phyloP scores from a whole-genome alignment of 2,113 vertebrate genomes.

The Varanus salvator region DNA sequence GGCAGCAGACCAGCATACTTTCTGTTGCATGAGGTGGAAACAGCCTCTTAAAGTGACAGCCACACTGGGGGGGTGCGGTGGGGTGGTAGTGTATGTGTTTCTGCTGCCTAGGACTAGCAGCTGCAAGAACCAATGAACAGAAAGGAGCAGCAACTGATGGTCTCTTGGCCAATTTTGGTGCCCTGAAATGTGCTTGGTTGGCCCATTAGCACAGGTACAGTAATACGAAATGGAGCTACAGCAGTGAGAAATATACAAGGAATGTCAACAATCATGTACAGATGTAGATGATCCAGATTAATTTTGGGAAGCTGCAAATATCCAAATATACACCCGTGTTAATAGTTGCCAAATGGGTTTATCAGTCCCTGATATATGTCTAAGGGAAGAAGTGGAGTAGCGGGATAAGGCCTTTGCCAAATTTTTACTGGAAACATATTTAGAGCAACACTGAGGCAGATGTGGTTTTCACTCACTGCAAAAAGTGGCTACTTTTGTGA shows the following conservation, averaged over 20 bases:
- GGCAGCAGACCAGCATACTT: neutral
- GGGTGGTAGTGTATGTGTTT: neutral
- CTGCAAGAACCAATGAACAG: neutral
- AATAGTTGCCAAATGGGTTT: neutral
- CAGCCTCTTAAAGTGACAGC: conserved; percentile 10
- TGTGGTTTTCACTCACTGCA: neutral
- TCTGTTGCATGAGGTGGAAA: neutral
- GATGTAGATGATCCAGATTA: too few relatives aligned
- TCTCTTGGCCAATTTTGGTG: neutral
- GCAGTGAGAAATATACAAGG: too few relatives aligned
- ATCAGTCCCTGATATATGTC: neutral
- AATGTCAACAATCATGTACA: neutral
- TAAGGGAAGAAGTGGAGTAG: neutral
- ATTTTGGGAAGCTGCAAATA: neutral
- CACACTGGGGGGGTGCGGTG: neutral
- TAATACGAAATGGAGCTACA: neutral
- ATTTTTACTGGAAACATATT: neutral
- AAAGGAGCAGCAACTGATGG: neutral
- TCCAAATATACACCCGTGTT: neutral
- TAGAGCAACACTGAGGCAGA: neutral
- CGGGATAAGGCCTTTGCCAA: neutral
- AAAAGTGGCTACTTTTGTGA: neutral
- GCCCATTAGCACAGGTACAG: neutral
- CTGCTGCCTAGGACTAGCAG: neutral
- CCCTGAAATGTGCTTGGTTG: neutral